phyloP scores from a whole-genome alignment of 2,888 invertebrate species.

The Zygothrica quintamaculata region DNA sequence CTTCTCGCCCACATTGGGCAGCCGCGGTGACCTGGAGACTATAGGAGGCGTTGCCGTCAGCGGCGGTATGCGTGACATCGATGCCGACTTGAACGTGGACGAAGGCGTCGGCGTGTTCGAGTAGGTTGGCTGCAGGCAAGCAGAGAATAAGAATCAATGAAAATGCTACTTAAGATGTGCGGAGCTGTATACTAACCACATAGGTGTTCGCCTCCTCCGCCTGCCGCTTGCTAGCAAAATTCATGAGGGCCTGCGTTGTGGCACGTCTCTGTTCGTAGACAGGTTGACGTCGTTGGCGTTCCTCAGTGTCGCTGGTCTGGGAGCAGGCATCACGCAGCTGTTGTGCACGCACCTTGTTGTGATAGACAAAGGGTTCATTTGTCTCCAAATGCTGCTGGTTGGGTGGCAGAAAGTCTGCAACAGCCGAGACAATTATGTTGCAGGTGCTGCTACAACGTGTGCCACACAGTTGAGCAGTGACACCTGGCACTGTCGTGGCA shows the following conservation, averaged over 20 bases:
- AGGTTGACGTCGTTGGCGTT: conserved; percentile 80
- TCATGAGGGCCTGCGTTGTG: conserved; percentile 75
- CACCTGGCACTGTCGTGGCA: conserved; percentile 26
- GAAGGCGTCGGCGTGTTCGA: conserved; percentile 65
- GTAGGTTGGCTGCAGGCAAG: conserved; percentile 61
- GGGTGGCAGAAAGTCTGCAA: conserved; percentile 73
- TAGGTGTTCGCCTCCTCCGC: conserved; percentile 83
- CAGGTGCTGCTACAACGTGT: conserved; percentile 88
- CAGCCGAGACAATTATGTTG: conserved; percentile 87
- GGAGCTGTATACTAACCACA: conserved; percentile 72
- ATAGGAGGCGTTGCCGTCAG: conserved; percentile 35
- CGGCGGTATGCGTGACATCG: conserved; percentile 79
- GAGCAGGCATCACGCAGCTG: conserved; percentile 84
- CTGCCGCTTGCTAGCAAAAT: conserved; percentile 60
- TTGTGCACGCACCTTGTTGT: conserved; percentile 82
- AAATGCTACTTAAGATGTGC: too few species aligned
- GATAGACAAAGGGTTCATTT: conserved; percentile 81
- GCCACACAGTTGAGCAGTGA: conserved; percentile 72
- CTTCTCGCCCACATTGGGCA: conserved; percentile 75
- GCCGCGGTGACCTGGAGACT: conserved; percentile 14
- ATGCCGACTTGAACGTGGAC: conserved; percentile 82
- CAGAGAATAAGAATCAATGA: background rate
- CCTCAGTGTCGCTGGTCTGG: conserved; percentile 84
- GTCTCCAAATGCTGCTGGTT: conserved; percentile 54
- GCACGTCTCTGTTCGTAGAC: conserved; percentile 79